A percentile compares a stretch with the other conserved stretches of the same genome.
Conservation (phyloP, 2,797 vertebrate species). For the Euphonia xanthogaster region DNA sequence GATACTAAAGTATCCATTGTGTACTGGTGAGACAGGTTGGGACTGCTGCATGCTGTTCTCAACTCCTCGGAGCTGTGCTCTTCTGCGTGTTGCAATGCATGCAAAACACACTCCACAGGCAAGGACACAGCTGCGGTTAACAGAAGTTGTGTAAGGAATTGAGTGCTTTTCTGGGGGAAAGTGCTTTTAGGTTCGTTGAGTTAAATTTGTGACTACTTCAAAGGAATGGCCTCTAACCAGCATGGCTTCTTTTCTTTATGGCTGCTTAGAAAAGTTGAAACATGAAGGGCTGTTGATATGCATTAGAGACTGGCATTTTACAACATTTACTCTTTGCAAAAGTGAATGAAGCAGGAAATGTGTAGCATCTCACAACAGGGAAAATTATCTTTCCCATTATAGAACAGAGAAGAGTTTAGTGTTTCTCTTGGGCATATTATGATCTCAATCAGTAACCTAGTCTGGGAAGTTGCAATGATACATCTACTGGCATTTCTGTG, state of each 20-base stretch:
- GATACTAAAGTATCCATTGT: not conserved
- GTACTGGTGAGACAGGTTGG: not conserved
- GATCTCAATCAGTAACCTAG: constrained; percentile 47
- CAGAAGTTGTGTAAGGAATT: not conserved
- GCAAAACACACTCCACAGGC: not conserved
- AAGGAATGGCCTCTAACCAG: not conserved
- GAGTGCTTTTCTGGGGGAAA: not conserved
- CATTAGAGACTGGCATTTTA: not conserved
- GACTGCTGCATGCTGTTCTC: not conserved
- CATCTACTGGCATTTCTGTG: constrained; percentile 29
- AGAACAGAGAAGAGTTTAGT: not conserved
- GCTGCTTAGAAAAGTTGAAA: not conserved
- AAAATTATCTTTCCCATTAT: not conserved
- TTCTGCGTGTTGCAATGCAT: not conserved
- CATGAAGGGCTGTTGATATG: not conserved
- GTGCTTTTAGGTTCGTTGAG: not conserved
- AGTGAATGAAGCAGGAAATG: not conserved
- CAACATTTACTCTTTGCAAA: not conserved
- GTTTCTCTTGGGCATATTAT: constrained; percentile 2
- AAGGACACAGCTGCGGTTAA: not conserved
- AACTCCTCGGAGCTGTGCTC: not conserved
- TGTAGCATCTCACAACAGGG: not conserved
- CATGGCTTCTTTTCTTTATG: not conserved
- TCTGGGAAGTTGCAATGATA: constrained; percentile 13
- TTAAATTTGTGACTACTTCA: not conserved